These are phyloP conservation scores for Agrochola macilenta DNA, from an alignment of 2,888 invertebrate genomes.

Conservation along the genomic window DNA sequence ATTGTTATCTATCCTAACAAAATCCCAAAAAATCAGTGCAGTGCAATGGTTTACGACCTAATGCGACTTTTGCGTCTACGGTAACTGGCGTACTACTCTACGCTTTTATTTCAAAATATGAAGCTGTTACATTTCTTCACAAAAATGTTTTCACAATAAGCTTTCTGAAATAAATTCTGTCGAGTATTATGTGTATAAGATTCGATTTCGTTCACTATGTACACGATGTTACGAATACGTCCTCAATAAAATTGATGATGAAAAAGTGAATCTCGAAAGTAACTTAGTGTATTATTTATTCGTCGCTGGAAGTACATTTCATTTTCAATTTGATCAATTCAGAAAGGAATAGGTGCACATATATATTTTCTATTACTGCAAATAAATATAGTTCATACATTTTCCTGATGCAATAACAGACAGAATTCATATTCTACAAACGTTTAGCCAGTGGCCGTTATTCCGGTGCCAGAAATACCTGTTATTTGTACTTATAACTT, in stretches of 20 bases:
- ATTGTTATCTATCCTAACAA: too few relatives aligned
- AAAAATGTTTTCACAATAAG: neutral
- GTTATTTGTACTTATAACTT: constrained; percentile 37
- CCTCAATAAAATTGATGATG: constrained; percentile 11
- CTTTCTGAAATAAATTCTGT: neutral
- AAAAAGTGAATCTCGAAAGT: constrained; percentile 13
- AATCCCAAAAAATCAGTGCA: too few relatives aligned
- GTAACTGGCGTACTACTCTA: too few relatives aligned
- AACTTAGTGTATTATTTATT: constrained; percentile 17
- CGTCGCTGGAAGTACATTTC: neutral
- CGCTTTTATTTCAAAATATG: neutral
- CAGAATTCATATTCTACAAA: constrained; percentile 25
- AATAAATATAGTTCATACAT: constrained; percentile 2
- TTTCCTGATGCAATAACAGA: constrained; percentile 29
- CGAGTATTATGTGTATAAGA: neutral
- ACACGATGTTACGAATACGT: neutral
- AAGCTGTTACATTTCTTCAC: neutral
- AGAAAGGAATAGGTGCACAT: neutral
- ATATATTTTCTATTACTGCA: constrained; percentile 7
- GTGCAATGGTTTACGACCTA: too few relatives aligned
- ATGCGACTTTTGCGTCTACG: neutral
- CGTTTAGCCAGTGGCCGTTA: neutral
- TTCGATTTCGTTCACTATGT: constrained; percentile 12
- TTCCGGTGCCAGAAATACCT: constrained; percentile 19
- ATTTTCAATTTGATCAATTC: constrained; percentile 23